These are phyloP conservation scores for Stylophora pistillata DNA, from an alignment of 64 coral and sea anemone species.

Conservation along the genomic window DNA sequence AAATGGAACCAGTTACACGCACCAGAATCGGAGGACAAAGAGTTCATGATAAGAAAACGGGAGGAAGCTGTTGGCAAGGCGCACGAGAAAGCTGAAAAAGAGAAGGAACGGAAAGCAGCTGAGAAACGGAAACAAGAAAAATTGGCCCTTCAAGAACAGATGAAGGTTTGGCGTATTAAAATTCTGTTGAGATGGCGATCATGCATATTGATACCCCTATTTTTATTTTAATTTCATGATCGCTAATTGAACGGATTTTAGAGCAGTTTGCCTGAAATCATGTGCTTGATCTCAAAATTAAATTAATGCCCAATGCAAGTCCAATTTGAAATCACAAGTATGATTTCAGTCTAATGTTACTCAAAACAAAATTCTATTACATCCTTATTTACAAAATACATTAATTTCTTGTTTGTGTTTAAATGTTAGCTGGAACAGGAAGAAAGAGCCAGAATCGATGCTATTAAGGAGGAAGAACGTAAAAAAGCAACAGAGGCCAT, in stretches of 20 bases:
- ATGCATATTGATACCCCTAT: background rate
- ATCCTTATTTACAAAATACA: background rate
- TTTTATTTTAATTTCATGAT: no score
- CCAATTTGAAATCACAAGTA: background rate
- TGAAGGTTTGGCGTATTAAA: slow-evolving; percentile 57
- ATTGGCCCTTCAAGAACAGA: slow-evolving; percentile 83
- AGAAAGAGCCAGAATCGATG: slow-evolving; percentile 84
- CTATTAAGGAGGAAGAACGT: slow-evolving; percentile 82
- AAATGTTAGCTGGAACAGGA: slow-evolving; percentile 78
- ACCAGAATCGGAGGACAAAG: slow-evolving; percentile 75
- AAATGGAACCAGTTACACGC: slow-evolving; percentile 75
- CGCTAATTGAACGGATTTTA: no score
- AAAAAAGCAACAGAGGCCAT: slow-evolving; percentile 77
- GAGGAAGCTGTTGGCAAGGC: slow-evolving; percentile 79
- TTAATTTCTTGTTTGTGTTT: background rate
- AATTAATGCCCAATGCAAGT: no score
- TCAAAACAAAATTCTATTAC: background rate
- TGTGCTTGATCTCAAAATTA: no score
- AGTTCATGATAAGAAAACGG: slow-evolving; percentile 80
- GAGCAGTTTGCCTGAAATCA: background rate
- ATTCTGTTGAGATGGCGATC: background rate
- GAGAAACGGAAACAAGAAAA: slow-evolving; percentile 91
- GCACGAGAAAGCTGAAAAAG: slow-evolving; percentile 73
- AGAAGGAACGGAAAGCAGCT: slow-evolving; percentile 57
- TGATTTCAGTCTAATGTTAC: background rate